Base-by-base conservation (phyloP, 1,140 invertebrate species). In the Scaptomyza hsui region DNA sequence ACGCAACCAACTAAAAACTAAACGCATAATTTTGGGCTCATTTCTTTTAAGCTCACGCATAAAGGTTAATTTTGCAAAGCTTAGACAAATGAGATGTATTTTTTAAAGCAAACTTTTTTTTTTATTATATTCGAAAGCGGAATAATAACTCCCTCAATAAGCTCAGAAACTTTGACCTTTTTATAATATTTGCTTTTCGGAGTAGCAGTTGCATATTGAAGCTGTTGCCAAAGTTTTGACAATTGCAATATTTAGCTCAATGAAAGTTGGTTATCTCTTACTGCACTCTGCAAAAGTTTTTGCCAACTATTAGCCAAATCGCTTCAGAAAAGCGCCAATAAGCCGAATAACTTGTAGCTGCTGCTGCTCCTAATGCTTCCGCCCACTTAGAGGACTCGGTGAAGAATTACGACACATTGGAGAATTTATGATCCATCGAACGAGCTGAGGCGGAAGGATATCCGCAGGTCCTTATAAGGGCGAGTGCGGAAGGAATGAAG, bases 381-480 rank as follows among this genome's bases (percentile, higher is more conserved):
- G 21, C n/a, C 32, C 45, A 49, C 44, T 39, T 42, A 32, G 35
- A 39, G 44, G 45, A 32, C 42, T 71, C 42, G 56, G 49, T 52
- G 48, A 88, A 88, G 82, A 86, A 86, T 88, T 86, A 86, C 78
- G 83, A 62, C 64, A 51, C 71, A 62, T 68, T 39, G 71, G 51
- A 77, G 77, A 86, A 86, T 86, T 86, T 86, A 86, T 86, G 82
- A 86, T 86, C 74, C 82, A 86, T 86, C 77, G 82, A 78, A 68
- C 62, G 57, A 59, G 68, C 61, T 15, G 52, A 53, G 52, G 16
- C 48, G 70, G 71, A 60, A 55, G 63, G 71, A 60, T 49, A 79
- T 60, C 64, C 69, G 42, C 29, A 37, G 19, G 72, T 24, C 37
- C 62, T 15, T n/a, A n/a, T 7, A 60, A 42, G 62, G 18, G 21